These are phyloP conservation scores for Lophius americanus DNA, from an alignment of 2,797 vertebrate species.

Conservation along the genomic window DNA sequence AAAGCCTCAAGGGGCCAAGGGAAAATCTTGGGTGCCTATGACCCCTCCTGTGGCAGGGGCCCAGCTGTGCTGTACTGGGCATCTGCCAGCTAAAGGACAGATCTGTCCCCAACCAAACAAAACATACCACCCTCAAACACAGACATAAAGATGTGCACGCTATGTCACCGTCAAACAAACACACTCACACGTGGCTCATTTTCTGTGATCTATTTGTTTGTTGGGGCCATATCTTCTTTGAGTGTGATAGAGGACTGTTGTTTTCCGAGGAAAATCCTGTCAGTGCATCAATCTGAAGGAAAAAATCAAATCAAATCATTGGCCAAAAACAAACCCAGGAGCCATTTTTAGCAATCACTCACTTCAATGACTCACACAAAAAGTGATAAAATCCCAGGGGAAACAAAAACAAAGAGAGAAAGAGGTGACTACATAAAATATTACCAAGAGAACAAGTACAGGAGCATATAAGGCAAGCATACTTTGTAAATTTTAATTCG, in stretches of 20 bases:
- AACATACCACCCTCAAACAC: conserved; percentile 31
- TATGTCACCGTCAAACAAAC: conserved; percentile 31
- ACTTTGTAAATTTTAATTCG: conserved; percentile 25
- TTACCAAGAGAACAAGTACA: conserved; percentile 32
- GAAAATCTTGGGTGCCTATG: conserved; percentile 59
- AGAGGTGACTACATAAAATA: conserved; percentile 41
- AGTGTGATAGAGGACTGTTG: conserved; percentile 62
- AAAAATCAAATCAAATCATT: conserved; percentile 74
- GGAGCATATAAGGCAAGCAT: conserved; percentile 10
- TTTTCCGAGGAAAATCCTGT: conserved; percentile 65
- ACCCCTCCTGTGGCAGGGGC: conserved; percentile 71
- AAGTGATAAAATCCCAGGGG: conserved; percentile 60
- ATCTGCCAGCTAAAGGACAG: conserved; percentile 77
- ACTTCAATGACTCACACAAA: conserved; percentile 76
- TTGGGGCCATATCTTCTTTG: conserved; percentile 50
- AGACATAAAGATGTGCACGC: conserved; percentile 42
- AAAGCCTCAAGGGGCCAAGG: conserved; percentile 57
- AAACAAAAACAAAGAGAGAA: conserved; percentile 25
- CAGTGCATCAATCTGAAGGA: conserved; percentile 57
- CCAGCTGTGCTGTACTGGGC: conserved; percentile 74
- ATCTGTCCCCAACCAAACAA: conserved; percentile 59
- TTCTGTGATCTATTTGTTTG: conserved; percentile 60
- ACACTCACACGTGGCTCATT: conserved; percentile 46
- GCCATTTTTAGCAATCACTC: conserved; percentile 74
- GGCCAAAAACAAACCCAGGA: conserved; percentile 66